These are phyloP conservation scores for Eilema griseolum DNA, from an alignment of 2,888 invertebrate genomes.

Conservation along the genomic window DNA sequence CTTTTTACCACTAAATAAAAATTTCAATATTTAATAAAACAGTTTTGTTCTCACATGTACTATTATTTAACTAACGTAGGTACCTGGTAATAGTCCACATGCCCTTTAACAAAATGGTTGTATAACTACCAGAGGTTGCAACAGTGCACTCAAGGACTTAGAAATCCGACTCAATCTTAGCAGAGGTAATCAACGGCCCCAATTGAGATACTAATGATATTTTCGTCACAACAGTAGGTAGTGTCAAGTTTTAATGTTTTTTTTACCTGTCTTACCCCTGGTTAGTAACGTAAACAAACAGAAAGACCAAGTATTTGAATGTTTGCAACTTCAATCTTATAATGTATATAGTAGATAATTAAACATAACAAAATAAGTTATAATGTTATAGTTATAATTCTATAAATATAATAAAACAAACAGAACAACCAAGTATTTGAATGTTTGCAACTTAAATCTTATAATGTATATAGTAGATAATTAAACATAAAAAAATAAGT, in stretches of 20 bases:
- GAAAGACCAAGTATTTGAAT: too few relatives aligned
- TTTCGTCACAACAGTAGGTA: constrained; percentile 24
- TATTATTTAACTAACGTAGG: constrained; percentile 41
- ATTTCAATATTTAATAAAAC: neutral
- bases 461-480: too few relatives aligned
- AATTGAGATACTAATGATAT: constrained; percentile 35
- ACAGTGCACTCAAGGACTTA: constrained; percentile 54
- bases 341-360: too few relatives aligned
- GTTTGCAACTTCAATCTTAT: too few relatives aligned
- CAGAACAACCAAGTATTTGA: too few relatives aligned
- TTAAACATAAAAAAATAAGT: too few relatives aligned
- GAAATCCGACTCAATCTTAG: constrained; percentile 43
- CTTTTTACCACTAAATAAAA: too few relatives aligned
- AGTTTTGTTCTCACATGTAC: constrained; percentile 37
- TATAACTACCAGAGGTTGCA: constrained; percentile 34
- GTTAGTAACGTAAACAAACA: neutral
- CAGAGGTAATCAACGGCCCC: constrained; percentile 28
- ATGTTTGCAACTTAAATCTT: too few relatives aligned
- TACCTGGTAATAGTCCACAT: constrained; percentile 35
- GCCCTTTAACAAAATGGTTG: constrained; percentile 37
- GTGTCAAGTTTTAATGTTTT: neutral
- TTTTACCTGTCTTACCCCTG: neutral
- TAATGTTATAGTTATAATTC: too few relatives aligned
- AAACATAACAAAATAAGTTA: too few relatives aligned
- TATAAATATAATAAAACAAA: too few relatives aligned